Percentiles rank a stretch among this genome's conserved stretches.
These are phyloP conservation scores for Malurus elegans DNA, from an alignment of 2,113 vertebrate genomes.

Conservation along the genomic window DNA sequence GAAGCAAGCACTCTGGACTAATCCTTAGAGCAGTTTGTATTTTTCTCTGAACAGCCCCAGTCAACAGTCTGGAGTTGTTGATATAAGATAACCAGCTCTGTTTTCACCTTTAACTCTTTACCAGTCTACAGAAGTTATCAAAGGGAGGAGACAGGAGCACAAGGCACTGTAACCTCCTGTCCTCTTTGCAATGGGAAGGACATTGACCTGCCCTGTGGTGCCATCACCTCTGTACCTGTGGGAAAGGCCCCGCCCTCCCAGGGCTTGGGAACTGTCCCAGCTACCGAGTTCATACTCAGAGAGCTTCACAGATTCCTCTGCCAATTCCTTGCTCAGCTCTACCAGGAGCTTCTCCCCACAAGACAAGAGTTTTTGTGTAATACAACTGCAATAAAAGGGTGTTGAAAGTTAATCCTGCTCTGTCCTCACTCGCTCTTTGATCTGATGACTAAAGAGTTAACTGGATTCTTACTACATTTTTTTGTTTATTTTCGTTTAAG, in stretches of 20 bases:
- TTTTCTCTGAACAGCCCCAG: background rate
- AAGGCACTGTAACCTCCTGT: background rate
- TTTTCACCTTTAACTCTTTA: background rate
- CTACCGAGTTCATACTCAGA: fast-evolving
- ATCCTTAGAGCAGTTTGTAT: background rate
- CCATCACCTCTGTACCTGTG: fast-evolving
- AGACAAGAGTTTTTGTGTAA: background rate
- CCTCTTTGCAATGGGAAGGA: background rate
- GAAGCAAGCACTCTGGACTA: background rate
- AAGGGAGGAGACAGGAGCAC: background rate
- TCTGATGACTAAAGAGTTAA: background rate
- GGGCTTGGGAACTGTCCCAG: background rate
- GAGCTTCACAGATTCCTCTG: background rate
- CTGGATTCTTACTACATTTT: background rate
- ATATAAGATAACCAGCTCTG: background rate
- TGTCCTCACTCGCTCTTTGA: background rate
- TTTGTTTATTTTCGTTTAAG: background rate
- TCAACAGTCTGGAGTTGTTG: background rate
- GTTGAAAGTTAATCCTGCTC: background rate
- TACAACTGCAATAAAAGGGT: background rate
- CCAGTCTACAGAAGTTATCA: background rate
- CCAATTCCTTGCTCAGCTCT: background rate
- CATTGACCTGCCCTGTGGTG: background rate
- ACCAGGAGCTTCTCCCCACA: background rate
- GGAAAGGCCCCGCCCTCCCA: background rate